Evolutionary conservation across 2,113 vertebrate species (phyloP), one percentile per base, ranked within the genome.

Genomic region (Apteryx mantelli): DNA sequence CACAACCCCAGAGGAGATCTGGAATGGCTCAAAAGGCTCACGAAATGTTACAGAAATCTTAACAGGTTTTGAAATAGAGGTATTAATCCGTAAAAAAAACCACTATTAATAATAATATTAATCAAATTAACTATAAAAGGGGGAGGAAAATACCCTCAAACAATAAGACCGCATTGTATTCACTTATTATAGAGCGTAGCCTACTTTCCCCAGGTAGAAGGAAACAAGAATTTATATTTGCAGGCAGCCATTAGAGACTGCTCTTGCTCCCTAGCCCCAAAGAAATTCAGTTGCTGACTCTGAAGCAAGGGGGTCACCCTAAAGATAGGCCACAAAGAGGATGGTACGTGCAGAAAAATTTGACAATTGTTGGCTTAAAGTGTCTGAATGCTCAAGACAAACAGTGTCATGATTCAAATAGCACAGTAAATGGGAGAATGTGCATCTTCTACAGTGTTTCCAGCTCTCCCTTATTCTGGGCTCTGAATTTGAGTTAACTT

Each of bases 401-500:
- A 86, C 13, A 42, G 40, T 63, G 12, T 44, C 65, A 32, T 85
- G 82, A 74, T 64, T 71, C 65, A 73, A 30, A 42, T 73, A 61
- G 32, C 38, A 61, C 12, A 66, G 48, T 42, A 83, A 92, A 78
- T 38, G 30, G 58, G 16, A 82, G 71, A 58, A 75, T 14, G 20
- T 1, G 7, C 77, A 70, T 58, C 21, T 13, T 93, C 42, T 63
- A 21, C 17, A 91, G 34, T 15, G 44, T 91, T 93, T 85, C 44
- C 91, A 82, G 56, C 16, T 58, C 20, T 70, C 88, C 9, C 36
- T 34, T 66, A 46, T n/a, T 88, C 87, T 68, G 28, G 24, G 66
- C n/a, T 89, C 79, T 58, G 89, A 91, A 92, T 76, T 68, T 46
- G 78, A 55, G 40, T 94, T 74, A 53, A 98, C 99, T 98, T 98